Conservation (phyloP, 2,113 vertebrate species). For the Megaceryle maxima region DNA sequence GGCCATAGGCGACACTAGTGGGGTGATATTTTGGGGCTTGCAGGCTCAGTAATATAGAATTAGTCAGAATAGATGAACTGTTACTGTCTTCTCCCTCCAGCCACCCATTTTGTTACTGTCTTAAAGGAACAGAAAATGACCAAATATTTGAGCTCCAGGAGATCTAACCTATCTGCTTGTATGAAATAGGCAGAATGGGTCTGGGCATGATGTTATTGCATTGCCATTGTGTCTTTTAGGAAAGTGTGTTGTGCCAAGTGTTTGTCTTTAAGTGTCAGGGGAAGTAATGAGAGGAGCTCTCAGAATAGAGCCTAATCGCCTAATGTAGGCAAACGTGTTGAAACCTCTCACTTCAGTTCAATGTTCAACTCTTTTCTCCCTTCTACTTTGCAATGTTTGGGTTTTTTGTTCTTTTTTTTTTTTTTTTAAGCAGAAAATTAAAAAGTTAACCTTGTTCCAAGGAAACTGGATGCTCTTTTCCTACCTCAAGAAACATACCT, state of each 20-base stretch:
- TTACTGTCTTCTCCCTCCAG: neutral
- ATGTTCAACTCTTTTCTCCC: neutral
- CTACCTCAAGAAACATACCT: neutral
- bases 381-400: neutral
- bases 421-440: neutral
- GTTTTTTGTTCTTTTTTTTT: too few relatives aligned
- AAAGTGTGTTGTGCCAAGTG: neutral
- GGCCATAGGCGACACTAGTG: neutral
- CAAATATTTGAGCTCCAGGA: neutral
- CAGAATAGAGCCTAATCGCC: neutral
- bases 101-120: neutral
- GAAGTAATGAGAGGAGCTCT: neutral
- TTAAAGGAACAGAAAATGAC: neutral
- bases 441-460: neutral
- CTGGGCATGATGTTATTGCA: fast-evolving
- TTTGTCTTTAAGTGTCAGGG: neutral
- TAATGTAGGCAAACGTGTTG: neutral
- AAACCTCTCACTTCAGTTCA: neutral
- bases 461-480: neutral
- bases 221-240: neutral
- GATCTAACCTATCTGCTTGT: neutral
- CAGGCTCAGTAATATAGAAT: neutral
- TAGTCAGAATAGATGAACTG: neutral
- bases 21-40: neutral
- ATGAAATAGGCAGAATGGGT: neutral